phyloP scores from a whole-genome alignment of 2,888 invertebrate species.

The Eristalinus aeneus region DNA sequence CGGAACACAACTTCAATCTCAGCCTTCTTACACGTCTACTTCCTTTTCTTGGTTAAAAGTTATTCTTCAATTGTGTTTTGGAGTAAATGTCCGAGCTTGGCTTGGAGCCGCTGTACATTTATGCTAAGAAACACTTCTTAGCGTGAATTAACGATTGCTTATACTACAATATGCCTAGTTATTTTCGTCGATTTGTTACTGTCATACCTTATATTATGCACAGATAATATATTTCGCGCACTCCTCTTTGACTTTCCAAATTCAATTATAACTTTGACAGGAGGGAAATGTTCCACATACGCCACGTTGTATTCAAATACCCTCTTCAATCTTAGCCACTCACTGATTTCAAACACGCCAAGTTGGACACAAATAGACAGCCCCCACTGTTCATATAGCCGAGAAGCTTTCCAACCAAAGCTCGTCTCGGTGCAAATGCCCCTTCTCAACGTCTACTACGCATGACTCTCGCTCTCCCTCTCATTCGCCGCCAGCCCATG shows the following conservation, averaged over 20 bases:
- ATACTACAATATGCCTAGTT: too few species aligned
- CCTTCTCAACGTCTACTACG: slow-evolving; percentile 9
- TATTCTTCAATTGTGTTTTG: too few species aligned
- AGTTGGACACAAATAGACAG: neutral
- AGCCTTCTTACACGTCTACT: too few species aligned
- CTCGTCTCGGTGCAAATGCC: neutral
- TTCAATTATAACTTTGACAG: neutral
- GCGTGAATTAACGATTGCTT: too few species aligned
- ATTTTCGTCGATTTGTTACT: too few species aligned
- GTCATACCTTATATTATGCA: too few species aligned
- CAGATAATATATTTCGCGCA: too few species aligned
- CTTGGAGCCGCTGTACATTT: too few species aligned
- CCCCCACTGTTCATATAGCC: slow-evolving; percentile 21
- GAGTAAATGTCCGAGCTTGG: too few species aligned
- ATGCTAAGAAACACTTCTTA: too few species aligned
- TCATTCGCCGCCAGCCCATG: neutral
- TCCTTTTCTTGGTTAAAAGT: too few species aligned
- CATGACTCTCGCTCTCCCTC: slow-evolving; percentile 24
- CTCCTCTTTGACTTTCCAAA: neutral
- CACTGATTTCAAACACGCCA: slow-evolving; percentile 46
- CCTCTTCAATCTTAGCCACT: neutral
- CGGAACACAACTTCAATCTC: too few species aligned
- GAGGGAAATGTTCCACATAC: slow-evolving; percentile 47
- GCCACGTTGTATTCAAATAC: neutral
- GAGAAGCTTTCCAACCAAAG: slow-evolving; percentile 27